Evolutionary conservation across 2,113 vertebrate genomes (phyloP).

Genomic region (Ptilorrhoa leucosticta): DNA sequence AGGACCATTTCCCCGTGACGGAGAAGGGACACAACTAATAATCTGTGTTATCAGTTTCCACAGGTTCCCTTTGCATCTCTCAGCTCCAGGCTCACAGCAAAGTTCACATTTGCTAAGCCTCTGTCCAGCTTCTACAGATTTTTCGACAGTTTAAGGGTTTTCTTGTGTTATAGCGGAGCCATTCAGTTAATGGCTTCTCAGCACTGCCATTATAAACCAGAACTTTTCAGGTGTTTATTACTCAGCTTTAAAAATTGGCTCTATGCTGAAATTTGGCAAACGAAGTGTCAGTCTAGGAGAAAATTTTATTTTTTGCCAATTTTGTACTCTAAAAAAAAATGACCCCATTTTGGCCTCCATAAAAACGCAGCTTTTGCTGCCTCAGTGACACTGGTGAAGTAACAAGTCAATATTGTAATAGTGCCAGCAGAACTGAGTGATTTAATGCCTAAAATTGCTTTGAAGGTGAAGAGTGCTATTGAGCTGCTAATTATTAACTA

Average conservation of each 20-base stretch:
- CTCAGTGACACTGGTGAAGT: constrained; percentile 42
- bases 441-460: constrained; percentile 48
- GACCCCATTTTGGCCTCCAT: constrained; percentile 45
- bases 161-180: not conserved
- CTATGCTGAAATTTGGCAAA: constrained; percentile 60
- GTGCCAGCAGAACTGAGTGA: constrained; percentile 36
- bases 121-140: not conserved
- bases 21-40: not conserved
- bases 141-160: constrained; percentile 13
- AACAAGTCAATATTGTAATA: constrained; percentile 52
- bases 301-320: constrained; percentile 54
- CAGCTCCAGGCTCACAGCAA: not conserved
- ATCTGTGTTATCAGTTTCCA: not conserved
- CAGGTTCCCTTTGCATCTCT: not conserved
- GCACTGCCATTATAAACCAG: constrained; percentile 65
- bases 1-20: not conserved
- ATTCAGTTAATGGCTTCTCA: constrained; percentile 60
- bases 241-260: constrained; percentile 64
- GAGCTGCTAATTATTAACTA: constrained; percentile 63
- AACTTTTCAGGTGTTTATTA: constrained; percentile 65
- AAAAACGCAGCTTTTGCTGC: constrained; percentile 5
- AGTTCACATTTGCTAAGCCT: not conserved
- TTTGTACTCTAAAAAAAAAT: constrained; percentile 15
- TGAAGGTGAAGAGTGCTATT: constrained; percentile 54
- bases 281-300: constrained; percentile 40